Percentiles rank a stretch among this genome's conserved stretches.
Conservation (phyloP, 1,140 invertebrate species). For the Caenorhabditis inopinata region DNA sequence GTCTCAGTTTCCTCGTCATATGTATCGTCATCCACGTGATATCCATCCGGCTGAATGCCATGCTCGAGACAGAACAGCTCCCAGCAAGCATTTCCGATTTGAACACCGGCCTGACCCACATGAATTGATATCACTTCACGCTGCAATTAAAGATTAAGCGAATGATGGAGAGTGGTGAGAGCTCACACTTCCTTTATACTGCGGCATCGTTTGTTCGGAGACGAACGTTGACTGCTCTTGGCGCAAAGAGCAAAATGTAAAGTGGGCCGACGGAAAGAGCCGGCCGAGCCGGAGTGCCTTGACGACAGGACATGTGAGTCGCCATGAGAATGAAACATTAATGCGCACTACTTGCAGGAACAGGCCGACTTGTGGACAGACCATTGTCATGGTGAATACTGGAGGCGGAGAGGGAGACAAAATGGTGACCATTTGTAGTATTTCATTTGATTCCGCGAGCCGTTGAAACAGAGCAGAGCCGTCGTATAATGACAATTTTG, state of each 20-base stretch:
- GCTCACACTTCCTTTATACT: conserved; percentile 26
- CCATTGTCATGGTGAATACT: conserved; percentile 12
- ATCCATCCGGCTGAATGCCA: conserved; percentile 65
- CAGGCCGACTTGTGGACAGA: background rate
- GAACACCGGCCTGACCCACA: conserved; percentile 83
- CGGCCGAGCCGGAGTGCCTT: background rate
- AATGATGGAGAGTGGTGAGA: background rate
- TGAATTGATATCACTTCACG: conserved; percentile 81
- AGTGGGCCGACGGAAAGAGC: background rate
- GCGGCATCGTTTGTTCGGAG: background rate
- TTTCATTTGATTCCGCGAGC: background rate
- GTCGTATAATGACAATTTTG: no score
- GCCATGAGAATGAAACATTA: conserved; percentile 30
- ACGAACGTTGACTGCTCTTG: background rate
- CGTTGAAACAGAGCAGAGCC: no score
- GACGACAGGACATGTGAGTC: conserved; percentile 16
- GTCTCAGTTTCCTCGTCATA: conserved; percentile 62
- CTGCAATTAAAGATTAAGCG: conserved; percentile 68
- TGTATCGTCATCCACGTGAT: conserved; percentile 53
- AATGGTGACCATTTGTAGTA: background rate
- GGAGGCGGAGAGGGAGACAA: no score
- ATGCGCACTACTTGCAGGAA: conserved; percentile 19
- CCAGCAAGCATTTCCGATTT: conserved; percentile 80
- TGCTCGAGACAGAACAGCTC: conserved; percentile 78
- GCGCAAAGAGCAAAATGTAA: background rate